Conservation (phyloP, 92 coral and sea anemone genomes). For the Epizoanthus fatuus region DNA sequence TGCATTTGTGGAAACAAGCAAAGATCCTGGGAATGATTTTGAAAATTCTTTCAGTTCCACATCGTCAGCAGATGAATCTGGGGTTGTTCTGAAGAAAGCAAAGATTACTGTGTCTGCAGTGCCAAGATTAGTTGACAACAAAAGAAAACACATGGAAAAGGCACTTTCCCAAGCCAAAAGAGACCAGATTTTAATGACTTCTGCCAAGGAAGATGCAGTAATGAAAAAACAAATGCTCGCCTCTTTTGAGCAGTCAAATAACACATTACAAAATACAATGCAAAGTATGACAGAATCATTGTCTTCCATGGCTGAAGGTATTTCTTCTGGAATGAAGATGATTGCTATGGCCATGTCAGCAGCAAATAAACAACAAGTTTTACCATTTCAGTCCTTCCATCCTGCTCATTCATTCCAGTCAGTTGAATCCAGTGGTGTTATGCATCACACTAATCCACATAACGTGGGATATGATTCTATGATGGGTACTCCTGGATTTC, state of each 20-base stretch:
- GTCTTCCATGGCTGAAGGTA: conserved; percentile 48
- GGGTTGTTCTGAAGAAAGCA: too few relatives aligned
- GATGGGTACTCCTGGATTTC: neutral
- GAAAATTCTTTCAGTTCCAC: too few relatives aligned
- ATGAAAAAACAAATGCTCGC: conserved; percentile 45
- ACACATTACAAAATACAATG: conserved; percentile 42
- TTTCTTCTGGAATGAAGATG: conserved; percentile 54
- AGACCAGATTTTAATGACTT: conserved; percentile 44
- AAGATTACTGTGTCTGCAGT: neutral
- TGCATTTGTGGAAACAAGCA: too few relatives aligned
- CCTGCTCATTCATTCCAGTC: conserved; percentile 13
- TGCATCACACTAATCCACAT: conserved; percentile 31
- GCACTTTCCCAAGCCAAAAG: conserved; percentile 45
- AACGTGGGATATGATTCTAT: conserved; percentile 8
- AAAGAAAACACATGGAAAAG: conserved; percentile 50
- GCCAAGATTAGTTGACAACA: conserved; percentile 48
- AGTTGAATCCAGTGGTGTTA: conserved; percentile 23
- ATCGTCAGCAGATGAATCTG: neutral
- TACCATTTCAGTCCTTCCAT: neutral
- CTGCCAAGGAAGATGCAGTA: conserved; percentile 42
- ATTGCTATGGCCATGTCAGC: conserved; percentile 46
- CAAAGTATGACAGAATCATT: conserved; percentile 49
- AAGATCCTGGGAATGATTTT: too few relatives aligned
- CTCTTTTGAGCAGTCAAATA: conserved; percentile 38
- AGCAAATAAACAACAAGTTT: conserved; percentile 16